Percentiles rank a stretch among this genome's conserved stretches.
Evolutionary conservation across 2,888 invertebrate species (phyloP).

Genomic region (Oeneis ivallda): DNA sequence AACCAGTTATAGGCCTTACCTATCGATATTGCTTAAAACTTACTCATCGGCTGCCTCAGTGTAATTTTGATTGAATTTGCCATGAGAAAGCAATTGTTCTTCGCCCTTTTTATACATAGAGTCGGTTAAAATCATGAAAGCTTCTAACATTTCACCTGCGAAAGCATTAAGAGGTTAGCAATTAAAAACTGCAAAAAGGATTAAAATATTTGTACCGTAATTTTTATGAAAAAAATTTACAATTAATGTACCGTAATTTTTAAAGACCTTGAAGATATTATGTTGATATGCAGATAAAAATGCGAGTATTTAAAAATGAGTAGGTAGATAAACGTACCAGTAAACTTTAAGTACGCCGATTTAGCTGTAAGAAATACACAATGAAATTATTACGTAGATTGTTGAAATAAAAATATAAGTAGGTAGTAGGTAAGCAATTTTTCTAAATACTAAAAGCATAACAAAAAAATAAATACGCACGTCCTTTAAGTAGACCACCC

Average conservation of each 20-base stretch:
- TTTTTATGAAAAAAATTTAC: too few relatives aligned
- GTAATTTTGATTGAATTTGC: constrained; percentile 60
- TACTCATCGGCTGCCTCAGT: constrained; percentile 60
- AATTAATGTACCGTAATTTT: too few relatives aligned
- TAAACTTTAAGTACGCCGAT: constrained; percentile 59
- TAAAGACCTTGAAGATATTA: too few relatives aligned
- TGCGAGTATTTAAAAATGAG: not conserved
- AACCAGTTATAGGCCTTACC: too few relatives aligned
- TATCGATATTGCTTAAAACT: constrained; percentile 33
- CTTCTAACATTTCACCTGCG: constrained; percentile 62
- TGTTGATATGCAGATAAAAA: too few relatives aligned
- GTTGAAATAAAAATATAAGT: not conserved
- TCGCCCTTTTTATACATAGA: constrained; percentile 60
- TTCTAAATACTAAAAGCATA: constrained; percentile 26
- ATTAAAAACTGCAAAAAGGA: too few relatives aligned
- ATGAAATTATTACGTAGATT: not conserved
- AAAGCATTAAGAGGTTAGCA: not conserved
- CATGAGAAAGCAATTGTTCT: constrained; percentile 51
- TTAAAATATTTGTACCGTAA: too few relatives aligned
- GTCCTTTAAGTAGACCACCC: constrained; percentile 52
- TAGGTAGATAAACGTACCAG: constrained; percentile 47
- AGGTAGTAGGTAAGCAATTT: not conserved
- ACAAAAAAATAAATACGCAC: constrained; percentile 36
- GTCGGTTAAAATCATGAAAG: constrained; percentile 58
- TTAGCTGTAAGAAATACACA: constrained; percentile 49